These are phyloP conservation scores for Cheilosia vulpina DNA, from an alignment of 2,888 invertebrate species.

Conservation along the genomic window DNA sequence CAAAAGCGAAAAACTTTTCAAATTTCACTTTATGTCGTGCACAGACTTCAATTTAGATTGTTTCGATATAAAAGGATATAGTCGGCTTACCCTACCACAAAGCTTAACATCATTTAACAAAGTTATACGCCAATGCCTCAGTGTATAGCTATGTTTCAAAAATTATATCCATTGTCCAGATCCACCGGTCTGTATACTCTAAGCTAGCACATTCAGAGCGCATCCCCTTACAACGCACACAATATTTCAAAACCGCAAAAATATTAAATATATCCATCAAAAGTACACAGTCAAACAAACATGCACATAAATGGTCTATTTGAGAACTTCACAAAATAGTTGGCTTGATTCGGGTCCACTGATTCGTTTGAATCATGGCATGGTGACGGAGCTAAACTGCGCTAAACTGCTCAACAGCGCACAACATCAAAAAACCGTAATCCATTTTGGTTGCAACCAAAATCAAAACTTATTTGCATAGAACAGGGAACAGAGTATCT, in stretches of 20 bases:
- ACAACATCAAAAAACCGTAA: constrained; percentile 56
- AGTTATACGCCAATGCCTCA: background rate
- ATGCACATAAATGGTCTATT: background rate
- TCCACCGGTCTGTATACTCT: background rate
- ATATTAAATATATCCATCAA: constrained; percentile 13
- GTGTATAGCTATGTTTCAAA: background rate
- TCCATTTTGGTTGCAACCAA: constrained; percentile 66
- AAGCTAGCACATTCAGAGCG: background rate
- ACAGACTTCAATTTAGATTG: constrained; percentile 1
- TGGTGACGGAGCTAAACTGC: constrained; percentile 19
- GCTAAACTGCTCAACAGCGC: constrained; percentile 2
- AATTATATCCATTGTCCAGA: background rate
- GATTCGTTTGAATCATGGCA: constrained; percentile 38
- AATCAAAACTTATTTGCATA: constrained; percentile 66
- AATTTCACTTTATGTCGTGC: background rate
- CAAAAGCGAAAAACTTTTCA: background rate
- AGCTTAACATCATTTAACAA: constrained; percentile 26
- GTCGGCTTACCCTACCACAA: background rate
- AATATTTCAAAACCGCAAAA: constrained; percentile 14
- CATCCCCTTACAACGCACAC: background rate
- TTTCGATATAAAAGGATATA: background rate
- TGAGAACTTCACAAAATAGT: constrained; percentile 5
- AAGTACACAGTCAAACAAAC: background rate
- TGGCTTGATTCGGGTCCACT: constrained; percentile 28
- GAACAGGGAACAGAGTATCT: background rate